Percentiles rank a stretch among this genome's conserved stretches.
Conservation (phyloP, 2,797 vertebrate genomes). For the Micropoecilia bifurca region DNA sequence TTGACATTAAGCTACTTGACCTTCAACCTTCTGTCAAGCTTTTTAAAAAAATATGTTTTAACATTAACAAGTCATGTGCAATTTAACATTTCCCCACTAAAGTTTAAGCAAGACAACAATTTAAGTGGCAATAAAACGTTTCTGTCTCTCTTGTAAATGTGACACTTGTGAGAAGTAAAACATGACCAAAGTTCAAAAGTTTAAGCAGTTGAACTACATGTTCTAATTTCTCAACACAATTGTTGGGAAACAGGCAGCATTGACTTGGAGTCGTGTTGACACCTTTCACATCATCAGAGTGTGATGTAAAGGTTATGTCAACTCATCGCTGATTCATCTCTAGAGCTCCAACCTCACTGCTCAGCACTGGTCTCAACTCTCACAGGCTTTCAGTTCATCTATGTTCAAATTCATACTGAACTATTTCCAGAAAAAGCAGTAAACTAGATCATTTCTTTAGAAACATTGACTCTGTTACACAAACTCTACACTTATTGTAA, state of each 20-base stretch:
- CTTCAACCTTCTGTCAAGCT: neutral
- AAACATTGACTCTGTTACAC: neutral
- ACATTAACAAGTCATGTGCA: neutral
- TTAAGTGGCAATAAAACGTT: neutral
- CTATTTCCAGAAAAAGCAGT: neutral
- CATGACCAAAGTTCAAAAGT: neutral
- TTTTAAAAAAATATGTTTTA: no score
- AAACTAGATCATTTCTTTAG: neutral
- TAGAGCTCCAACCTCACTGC: constrained; percentile 10
- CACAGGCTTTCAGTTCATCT: constrained; percentile 13
- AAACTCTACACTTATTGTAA: neutral
- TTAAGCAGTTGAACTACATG: neutral
- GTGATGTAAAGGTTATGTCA: constrained; percentile 28
- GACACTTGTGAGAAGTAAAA: no score
- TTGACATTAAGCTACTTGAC: neutral
- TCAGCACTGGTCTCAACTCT: constrained; percentile 15
- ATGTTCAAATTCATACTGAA: neutral
- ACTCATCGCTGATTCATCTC: constrained; percentile 29
- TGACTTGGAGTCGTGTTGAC: constrained; percentile 38
- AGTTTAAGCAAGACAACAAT: neutral
- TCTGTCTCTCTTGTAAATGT: neutral
- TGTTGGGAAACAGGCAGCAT: neutral
- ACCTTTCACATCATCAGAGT: constrained; percentile 24
- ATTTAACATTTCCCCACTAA: neutral
- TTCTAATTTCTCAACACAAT: neutral